Base-by-base conservation (phyloP, 2,113 vertebrate species). In the Leuciscus idus region DNA sequence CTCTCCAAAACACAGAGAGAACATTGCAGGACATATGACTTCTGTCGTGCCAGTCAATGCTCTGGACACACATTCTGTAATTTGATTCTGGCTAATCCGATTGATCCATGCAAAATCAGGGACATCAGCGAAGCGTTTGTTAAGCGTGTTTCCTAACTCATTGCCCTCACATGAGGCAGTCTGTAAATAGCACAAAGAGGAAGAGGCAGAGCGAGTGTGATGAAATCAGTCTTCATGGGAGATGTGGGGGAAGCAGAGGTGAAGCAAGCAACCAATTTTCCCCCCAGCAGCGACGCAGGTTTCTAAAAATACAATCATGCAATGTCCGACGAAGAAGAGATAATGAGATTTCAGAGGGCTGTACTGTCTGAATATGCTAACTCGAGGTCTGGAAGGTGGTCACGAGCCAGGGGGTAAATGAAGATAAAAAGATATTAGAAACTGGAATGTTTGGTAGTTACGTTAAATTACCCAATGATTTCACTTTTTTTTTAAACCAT, bases 21-120 rank as follows among this genome's bases (percentile, higher is more conserved):
- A 73, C 48, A 39, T 26, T 39, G 33, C 64, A 72, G 66, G 82
- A 81, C 88, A 83, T 50, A 83, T 68, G 68, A 7, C 6, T 48
- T 50, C 13, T 83, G 30, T 46, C 74, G 17, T 52, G 43, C 77
- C 62, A 26, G 28, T 62, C 1, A 88, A 64, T 82, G 78, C n/a
- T 77, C 81, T 7, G 23, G 36, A 81, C 46, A 57, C 17, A 17
- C 57, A 46, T 82, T 26, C 36, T 80, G 43, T 87, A 81, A 89
- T n/a, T 88, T n/a, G 55, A 93, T 90, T 91, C 59, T 28, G 61
- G 75, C 50, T 90, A 90, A 90, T 91, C 77, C 11, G 84, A 89
- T 81, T 66, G 61, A 87, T 77, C 73, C 59, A 61, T 81, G 83
- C 12, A 86, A 85, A 87, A 73, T 85, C 50, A 88, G 50, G 66